phyloP scores from a whole-genome alignment of 2,113 vertebrate species.

The Genyomyrus donnyi region DNA sequence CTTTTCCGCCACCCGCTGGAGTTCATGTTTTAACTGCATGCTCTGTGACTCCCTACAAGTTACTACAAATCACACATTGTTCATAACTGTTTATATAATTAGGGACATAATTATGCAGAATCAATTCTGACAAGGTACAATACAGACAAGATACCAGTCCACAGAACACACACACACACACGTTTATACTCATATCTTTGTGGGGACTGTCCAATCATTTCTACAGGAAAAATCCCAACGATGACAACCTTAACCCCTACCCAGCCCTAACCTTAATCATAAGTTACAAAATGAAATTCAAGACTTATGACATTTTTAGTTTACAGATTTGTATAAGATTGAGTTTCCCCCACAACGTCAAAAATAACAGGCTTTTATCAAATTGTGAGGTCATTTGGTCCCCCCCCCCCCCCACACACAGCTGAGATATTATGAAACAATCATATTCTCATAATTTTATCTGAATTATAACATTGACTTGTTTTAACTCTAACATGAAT shows the following conservation, averaged over 20 bases:
- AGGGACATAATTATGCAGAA: not conserved
- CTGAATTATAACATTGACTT: not conserved
- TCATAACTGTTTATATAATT: not conserved
- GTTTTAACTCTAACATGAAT: not conserved
- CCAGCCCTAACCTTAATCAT: not conserved
- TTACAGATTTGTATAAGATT: too few species aligned
- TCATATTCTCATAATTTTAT: not conserved
- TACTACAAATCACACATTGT: not conserved
- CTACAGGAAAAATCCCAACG: not conserved
- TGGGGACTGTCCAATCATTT: not conserved
- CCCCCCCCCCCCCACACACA: not conserved
- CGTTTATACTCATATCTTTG: not conserved
- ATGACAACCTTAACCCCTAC: not conserved
- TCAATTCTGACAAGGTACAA: not conserved
- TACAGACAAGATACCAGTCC: not conserved
- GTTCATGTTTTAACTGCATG: not conserved
- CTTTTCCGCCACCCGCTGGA: not conserved
- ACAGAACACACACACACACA: not conserved
- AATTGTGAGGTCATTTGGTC: not conserved
- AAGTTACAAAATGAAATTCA: too few species aligned
- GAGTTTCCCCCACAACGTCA: too few species aligned
- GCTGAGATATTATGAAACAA: not conserved
- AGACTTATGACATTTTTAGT: too few species aligned
- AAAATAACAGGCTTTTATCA: not conserved
- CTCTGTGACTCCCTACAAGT: not conserved